These are phyloP conservation scores for Hemiscyllium ocellatum DNA, from an alignment of 2,113 vertebrate genomes.

Conservation along the genomic window DNA sequence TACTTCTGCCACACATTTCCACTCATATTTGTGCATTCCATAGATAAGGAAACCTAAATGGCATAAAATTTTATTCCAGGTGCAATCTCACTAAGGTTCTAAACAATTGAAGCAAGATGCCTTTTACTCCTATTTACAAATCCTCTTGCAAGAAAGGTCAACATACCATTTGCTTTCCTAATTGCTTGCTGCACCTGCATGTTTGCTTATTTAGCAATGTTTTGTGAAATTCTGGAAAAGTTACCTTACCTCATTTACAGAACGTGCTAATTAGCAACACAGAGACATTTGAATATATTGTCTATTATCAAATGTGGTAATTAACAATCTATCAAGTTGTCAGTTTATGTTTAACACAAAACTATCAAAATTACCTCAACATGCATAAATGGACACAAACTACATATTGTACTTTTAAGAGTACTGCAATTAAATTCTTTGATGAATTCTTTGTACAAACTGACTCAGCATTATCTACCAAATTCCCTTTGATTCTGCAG, in stretches of 20 bases:
- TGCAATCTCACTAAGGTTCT: no score
- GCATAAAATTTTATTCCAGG: no score
- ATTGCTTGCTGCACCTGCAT: no score
- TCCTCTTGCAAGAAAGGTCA: no score
- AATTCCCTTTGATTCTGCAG: not conserved
- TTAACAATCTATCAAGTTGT: not conserved
- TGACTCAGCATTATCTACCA: not conserved
- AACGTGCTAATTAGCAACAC: not conserved
- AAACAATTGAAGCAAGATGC: no score
- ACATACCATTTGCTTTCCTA: no score
- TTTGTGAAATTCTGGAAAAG: conserved; percentile 7
- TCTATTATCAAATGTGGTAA: not conserved
- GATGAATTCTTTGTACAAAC: not conserved
- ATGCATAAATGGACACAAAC: not conserved
- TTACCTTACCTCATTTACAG: not conserved
- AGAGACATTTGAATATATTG: not conserved
- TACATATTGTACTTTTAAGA: not conserved
- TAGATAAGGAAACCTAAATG: no score
- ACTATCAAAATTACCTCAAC: not conserved
- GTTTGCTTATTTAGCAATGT: not conserved
- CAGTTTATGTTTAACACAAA: not conserved
- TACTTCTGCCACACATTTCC: no score
- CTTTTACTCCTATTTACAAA: no score
- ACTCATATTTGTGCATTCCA: no score
- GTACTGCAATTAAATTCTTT: not conserved